Base-by-base conservation (phyloP, 2,888 invertebrate species). In the Mythimna albipuncta region DNA sequence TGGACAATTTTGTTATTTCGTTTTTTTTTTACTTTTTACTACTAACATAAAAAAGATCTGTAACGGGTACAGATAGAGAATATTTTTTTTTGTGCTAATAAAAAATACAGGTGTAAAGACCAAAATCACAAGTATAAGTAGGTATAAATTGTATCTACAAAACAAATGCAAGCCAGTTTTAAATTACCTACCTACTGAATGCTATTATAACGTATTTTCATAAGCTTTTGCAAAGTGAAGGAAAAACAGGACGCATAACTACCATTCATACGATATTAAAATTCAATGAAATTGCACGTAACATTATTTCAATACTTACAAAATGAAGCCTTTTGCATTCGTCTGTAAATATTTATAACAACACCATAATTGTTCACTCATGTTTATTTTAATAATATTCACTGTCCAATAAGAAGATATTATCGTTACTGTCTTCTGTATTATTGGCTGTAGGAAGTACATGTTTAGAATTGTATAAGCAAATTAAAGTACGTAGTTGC, bases 331-430 rank as follows among this genome's bases (percentile, higher is more conserved):
- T 61, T 65, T 50, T 75, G 32, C 44, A 70, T 68, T 73, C 47
- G 44, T 41, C 38, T 71, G 67, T 83, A 74, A 83, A 82, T 82
- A 79, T 82, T 83, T 82, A 82, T 83, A 68, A 44, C 63, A 50
- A 69, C 62, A 50, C 82, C 83, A 59, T 76, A 66, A 54, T 63
- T 13, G 76, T 65, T 21, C 66, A 44, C 77, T 69, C 69, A 63
- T 67, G 71, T 76, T 70, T 70, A 82, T 75, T 75, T 67, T 58
- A 75, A 72, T 41, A 50, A 58, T 62, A 72, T 82, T 68, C 58
- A 82, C 50, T 55, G 57, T 58, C 35, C 35, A 41, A 69, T 73
- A 82, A 81, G 82, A 82, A 82, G 19, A 52, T 69, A 68, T 82
- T 73, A 65, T 64, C 65, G 69, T 81, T 62, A 59, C 57, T 7